Evolutionary conservation across 2,113 vertebrate genomes (phyloP).

Genomic region (Melanostigma gelatinosum): DNA sequence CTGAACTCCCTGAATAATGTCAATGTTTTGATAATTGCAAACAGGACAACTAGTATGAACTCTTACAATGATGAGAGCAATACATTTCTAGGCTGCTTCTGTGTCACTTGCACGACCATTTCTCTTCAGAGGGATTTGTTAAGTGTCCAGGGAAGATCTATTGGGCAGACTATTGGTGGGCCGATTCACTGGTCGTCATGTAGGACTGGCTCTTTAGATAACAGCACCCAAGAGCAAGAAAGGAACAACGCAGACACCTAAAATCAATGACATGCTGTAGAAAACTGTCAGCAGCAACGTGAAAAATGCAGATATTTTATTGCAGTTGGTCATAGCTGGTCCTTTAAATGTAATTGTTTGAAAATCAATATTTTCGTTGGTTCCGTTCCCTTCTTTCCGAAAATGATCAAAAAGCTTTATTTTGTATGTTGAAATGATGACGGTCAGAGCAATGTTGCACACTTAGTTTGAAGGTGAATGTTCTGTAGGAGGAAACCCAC

Average conservation of each 20-base stretch:
- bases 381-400: background rate
- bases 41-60: background rate
- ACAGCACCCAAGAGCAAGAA: background rate
- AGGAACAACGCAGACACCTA: too few relatives aligned
- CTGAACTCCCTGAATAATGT: background rate
- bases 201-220: background rate
- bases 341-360: background rate
- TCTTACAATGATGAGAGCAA: background rate
- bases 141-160: slow-evolving; percentile 20
- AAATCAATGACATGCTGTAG: background rate
- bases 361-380: background rate
- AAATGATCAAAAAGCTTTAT: background rate
- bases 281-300: background rate
- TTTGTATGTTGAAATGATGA: slow-evolving; percentile 12
- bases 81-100: slow-evolving; percentile 1
- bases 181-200: background rate
- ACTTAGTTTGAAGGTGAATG: slow-evolving; percentile 20
- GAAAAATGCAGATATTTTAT: background rate
- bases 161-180: background rate
- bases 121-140: slow-evolving; percentile 2
- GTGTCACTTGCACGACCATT: background rate
- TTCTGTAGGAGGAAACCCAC: background rate
- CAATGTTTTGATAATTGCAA: slow-evolving; percentile 2
- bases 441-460: slow-evolving; percentile 28
- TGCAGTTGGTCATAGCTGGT: background rate